phyloP scores from a whole-genome alignment of 2,888 invertebrate genomes.

The Dryococelus australis region DNA sequence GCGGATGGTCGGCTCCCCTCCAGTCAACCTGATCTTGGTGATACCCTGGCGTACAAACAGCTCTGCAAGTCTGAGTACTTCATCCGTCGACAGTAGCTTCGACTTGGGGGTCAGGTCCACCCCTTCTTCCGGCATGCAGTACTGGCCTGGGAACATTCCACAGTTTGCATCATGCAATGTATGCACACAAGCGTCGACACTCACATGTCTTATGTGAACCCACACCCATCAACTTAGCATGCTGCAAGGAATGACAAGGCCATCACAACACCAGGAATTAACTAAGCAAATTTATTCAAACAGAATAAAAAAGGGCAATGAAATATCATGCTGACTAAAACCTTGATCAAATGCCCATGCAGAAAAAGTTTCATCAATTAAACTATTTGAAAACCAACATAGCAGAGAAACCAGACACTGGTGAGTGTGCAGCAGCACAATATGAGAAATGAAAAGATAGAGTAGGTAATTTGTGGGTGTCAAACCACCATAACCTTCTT shows the following conservation, averaged over 20 bases:
- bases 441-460: too few relatives aligned
- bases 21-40: constrained; percentile 92
- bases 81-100: constrained; percentile 79
- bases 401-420: too few relatives aligned
- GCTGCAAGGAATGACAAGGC: not conserved
- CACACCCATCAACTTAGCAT: not conserved
- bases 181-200: too few relatives aligned
- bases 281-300: too few relatives aligned
- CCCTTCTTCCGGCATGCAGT: constrained; percentile 99
- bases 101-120: constrained; percentile 80
- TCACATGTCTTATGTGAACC: not conserved
- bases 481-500: too few relatives aligned
- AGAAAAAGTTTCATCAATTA: too few relatives aligned
- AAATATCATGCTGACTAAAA: too few relatives aligned
- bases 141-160: constrained; percentile 72
- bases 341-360: too few relatives aligned
- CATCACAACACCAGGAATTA: not conserved
- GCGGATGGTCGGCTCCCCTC: constrained; percentile 95
- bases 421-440: too few relatives aligned
- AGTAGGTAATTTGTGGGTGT: too few relatives aligned
- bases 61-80: constrained; percentile 79
- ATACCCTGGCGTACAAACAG: constrained; percentile 91
- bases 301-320: too few relatives aligned
- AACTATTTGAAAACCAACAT: too few relatives aligned
- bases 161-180: not conserved